A percentile compares a stretch with the other conserved stretches of the same genome.
Conservation (phyloP, 2,113 vertebrate species). For the Taxidea taxus region DNA sequence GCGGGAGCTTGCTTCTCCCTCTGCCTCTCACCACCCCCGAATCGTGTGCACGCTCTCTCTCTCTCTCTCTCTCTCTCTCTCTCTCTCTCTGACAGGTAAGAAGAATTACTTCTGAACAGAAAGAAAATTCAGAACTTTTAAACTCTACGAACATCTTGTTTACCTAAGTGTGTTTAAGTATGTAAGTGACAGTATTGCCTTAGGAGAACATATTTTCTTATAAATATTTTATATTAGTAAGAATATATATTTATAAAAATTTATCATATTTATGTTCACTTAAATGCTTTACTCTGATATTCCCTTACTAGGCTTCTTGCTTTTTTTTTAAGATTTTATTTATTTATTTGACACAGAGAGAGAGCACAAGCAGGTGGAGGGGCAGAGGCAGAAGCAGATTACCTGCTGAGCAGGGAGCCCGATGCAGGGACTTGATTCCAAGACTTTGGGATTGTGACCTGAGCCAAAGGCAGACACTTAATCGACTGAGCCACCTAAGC, state of each 20-base stretch:
- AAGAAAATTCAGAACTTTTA: conserved; percentile 33
- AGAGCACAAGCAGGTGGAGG: too few species aligned
- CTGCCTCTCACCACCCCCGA: too few species aligned
- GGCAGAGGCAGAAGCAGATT: too few species aligned
- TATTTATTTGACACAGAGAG: too few species aligned
- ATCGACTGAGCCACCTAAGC: not conserved
- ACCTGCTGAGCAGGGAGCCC: too few species aligned
- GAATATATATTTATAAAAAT: not conserved
- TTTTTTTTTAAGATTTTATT: not conserved
- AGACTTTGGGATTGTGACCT: not conserved
- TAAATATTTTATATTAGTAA: not conserved
- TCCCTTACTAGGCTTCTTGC: not conserved
- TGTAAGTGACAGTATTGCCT: not conserved
- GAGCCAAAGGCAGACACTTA: not conserved
- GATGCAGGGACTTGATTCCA: accelerated
- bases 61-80: too few species aligned
- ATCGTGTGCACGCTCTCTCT: accelerated
- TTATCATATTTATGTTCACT: not conserved
- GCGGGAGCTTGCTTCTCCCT: too few species aligned
- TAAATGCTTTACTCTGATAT: not conserved
- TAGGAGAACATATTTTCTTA: conserved; percentile 18
- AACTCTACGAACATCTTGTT: conserved; percentile 21
- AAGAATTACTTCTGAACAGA: not conserved
- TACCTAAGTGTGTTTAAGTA: conserved; percentile 5
- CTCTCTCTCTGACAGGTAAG: too few species aligned